Evolutionary conservation across 2,797 vertebrate species (phyloP).

Genomic region (Galagoides demidoff): DNA sequence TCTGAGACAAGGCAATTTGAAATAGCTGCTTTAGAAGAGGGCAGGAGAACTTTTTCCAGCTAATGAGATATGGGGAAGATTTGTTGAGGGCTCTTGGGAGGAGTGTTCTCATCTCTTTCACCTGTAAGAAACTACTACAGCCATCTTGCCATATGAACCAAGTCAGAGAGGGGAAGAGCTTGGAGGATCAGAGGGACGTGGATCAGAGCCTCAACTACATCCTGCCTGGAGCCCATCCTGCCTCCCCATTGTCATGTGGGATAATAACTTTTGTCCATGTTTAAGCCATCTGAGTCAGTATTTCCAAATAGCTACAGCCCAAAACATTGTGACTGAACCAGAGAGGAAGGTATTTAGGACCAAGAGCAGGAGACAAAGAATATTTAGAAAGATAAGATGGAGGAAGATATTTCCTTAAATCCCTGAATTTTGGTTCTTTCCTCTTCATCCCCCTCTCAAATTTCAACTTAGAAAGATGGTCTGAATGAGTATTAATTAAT

Average conservation of each 20-base stretch:
- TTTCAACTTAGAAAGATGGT: neutral
- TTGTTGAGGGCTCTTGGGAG: neutral
- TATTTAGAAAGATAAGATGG: neutral
- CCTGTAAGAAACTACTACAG: neutral
- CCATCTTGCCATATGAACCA: neutral
- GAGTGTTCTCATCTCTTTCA: neutral
- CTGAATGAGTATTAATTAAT: neutral
- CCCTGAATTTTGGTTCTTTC: neutral
- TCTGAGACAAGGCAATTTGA: too few relatives aligned
- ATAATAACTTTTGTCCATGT: neutral
- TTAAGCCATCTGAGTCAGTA: neutral
- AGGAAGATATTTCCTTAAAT: neutral
- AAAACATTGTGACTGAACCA: neutral
- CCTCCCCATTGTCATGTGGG: neutral
- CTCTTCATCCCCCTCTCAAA: neutral
- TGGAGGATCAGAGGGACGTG: neutral
- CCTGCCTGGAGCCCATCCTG: neutral
- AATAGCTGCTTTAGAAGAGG: neutral
- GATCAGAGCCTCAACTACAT: neutral
- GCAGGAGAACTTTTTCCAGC: neutral
- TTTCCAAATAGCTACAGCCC: neutral
- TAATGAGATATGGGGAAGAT: neutral
- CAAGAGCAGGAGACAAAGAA: neutral
- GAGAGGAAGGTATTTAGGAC: neutral
- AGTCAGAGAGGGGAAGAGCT: neutral